Conservation (phyloP, 53 echinoderm and acorn worm genomes). For the Stichopus horrens region DNA sequence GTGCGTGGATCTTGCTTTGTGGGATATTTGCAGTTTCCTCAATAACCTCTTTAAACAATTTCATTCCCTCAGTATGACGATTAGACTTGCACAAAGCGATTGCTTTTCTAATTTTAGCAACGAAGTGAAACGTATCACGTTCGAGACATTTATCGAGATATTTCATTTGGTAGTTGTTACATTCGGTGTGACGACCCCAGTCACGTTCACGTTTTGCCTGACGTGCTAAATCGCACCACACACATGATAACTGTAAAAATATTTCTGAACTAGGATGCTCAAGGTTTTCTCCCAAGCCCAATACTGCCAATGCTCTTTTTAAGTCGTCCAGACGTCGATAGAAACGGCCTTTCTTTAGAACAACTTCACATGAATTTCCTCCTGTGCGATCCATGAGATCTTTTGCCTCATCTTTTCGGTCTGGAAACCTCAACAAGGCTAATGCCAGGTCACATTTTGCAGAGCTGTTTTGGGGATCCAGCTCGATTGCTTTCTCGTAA, state of each 20-base stretch:
- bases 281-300: background rate
- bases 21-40: background rate
- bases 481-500: slow-evolving; percentile 3
- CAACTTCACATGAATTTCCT: slow-evolving; percentile 2
- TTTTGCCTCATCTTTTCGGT: background rate
- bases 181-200: background rate
- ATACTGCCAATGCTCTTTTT: background rate
- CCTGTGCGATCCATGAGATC: background rate
- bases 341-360: slow-evolving; percentile 4
- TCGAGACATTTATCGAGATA: slow-evolving; percentile 21
- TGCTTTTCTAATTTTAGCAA: slow-evolving; percentile 6
- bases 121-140: background rate
- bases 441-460: slow-evolving; percentile 15
- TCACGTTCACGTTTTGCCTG: background rate
- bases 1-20: background rate
- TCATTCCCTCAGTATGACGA: background rate
- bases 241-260: background rate
- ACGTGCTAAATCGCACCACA: background rate
- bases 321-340: background rate
- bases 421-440: background rate
- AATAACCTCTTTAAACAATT: background rate
- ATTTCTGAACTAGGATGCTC: slow-evolving; percentile 13
- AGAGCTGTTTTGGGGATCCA: background rate
- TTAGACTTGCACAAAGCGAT: background rate
- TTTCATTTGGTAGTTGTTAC: background rate